Percentiles rank a stretch among this genome's conserved stretches.
These are phyloP conservation scores for Coregonus ussuriensis DNA, from an alignment of 2,797 vertebrate species.

Conservation along the genomic window DNA sequence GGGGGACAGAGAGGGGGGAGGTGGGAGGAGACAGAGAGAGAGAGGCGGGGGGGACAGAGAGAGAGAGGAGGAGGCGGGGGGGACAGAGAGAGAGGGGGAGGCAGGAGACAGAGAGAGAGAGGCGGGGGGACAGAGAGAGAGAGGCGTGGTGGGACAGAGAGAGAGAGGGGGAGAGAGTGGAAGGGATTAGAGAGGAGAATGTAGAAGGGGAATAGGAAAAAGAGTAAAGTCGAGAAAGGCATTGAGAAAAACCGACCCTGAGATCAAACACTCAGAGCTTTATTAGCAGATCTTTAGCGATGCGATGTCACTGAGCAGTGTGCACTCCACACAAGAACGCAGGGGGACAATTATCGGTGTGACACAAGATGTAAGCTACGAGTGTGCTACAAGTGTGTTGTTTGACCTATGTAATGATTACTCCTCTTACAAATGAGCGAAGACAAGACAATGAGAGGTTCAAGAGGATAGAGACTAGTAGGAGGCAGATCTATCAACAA, in stretches of 20 bases:
- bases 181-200: conserved; percentile 37
- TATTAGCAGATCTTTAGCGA: conserved; percentile 24
- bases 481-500: background rate
- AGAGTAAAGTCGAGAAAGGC: conserved; percentile 16
- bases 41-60: background rate
- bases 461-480: conserved; percentile 44
- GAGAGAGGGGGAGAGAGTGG: conserved; percentile 2
- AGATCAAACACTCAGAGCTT: conserved; percentile 37
- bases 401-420: conserved; percentile 37
- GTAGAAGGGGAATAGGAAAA: conserved; percentile 30
- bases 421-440: background rate
- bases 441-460: conserved; percentile 45
- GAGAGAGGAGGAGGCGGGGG: background rate
- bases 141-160: background rate
- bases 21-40: conserved; percentile 5
- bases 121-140: conserved; percentile 20
- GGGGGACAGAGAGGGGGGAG: conserved; percentile 18
- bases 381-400: conserved; percentile 42
- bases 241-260: conserved; percentile 28
- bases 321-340: conserved; percentile 25
- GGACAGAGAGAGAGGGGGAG: conserved; percentile 9
- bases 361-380: conserved; percentile 38
- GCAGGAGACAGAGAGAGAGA: no score
- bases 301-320: conserved; percentile 22
- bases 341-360: conserved; percentile 53